Base-by-base conservation (phyloP, 2,797 vertebrate species). In the Siniperca undulata region DNA sequence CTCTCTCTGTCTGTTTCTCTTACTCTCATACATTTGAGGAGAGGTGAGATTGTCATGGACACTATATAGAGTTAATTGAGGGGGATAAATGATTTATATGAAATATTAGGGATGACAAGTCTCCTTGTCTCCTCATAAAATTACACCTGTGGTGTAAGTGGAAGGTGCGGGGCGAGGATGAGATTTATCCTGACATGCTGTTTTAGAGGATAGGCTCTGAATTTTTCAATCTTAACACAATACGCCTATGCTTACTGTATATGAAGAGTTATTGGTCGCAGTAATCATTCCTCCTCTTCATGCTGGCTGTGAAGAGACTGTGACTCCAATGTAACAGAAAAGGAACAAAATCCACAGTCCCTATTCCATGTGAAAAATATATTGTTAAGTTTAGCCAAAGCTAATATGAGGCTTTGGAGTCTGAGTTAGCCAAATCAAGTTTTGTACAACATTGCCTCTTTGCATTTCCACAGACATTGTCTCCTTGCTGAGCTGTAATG, bases 1-100 rank as follows among this genome's bases (percentile, higher is more conserved):
- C 61, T 68, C 52, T 42, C 20, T 72, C 69, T 78, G 74, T 44
- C 70, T 20, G 46, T 20, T 36, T 78, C 70, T 42, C 34, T 69
- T 48, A 40, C 72, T 52, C 61, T 61, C 56, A 40, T 40, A 71
- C 1, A 5, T 74, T 24, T 38, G 50, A 71, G 80, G n/a, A 71
- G 76, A 60, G 58, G 34, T 20, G 62, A 68, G 80, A 70, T 80
- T 68, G 78, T 78, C 76, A 82, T 30, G 74, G 84, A 87, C 74
- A 74, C 79, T 73, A 74, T 50, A 76, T 80, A 74, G 77, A 90
- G 74, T 82, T 83, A 91, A 92, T 90, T 82, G 84, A 84, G 60
- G 44, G 19, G 46, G 44, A 83, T 88, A 79, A 86, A 90, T 89
- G 74, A 92, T 90, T 89, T 73, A 90, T 76, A 75, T 82, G 71